Evolutionary conservation across 1,140 invertebrate genomes (phyloP).

Genomic region (Anthonomus grandis): DNA sequence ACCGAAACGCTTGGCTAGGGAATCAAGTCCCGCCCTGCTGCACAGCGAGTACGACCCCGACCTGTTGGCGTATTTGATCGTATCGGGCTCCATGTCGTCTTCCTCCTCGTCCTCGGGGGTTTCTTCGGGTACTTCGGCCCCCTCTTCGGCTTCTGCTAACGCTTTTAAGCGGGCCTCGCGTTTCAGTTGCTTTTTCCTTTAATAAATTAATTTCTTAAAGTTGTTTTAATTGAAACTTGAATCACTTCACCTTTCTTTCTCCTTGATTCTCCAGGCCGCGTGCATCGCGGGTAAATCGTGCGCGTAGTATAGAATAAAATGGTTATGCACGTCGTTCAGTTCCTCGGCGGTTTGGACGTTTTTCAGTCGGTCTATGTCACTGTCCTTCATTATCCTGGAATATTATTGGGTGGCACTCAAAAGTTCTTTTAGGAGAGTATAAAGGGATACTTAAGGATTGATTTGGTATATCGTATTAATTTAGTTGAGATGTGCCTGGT

Average conservation of each 20-base stretch:
- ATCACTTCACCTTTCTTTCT: conserved; percentile 52
- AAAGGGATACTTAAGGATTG: too few relatives aligned
- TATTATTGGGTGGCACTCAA: too few relatives aligned
- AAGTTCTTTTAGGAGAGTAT: too few relatives aligned
- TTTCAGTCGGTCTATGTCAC: conserved; percentile 80
- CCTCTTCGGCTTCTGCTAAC: conserved; percentile 57
- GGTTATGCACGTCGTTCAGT: conserved; percentile 86
- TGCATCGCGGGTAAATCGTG: conserved; percentile 85
- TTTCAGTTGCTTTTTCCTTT: conserved; percentile 55
- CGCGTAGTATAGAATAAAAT: conserved; percentile 91
- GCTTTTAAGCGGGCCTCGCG: conserved; percentile 51
- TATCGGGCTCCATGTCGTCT: conserved; percentile 58
- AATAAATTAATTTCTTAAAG: neutral
- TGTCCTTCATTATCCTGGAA: conserved; percentile 76
- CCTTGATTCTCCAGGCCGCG: conserved; percentile 62
- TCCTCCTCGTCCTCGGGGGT: conserved; percentile 57
- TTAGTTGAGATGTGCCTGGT: too few relatives aligned
- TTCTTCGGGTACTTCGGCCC: conserved; percentile 54
- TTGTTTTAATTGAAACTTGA: conserved; percentile 1
- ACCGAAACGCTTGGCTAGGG: conserved; percentile 85
- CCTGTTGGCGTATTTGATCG: conserved; percentile 80
- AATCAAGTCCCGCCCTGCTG: conserved; percentile 76
- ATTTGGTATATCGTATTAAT: too few relatives aligned
- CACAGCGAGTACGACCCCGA: conserved; percentile 87
- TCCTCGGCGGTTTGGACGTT: conserved; percentile 87